phyloP scores from a whole-genome alignment of 1,140 invertebrate species.

The Epicauta chinensis region DNA sequence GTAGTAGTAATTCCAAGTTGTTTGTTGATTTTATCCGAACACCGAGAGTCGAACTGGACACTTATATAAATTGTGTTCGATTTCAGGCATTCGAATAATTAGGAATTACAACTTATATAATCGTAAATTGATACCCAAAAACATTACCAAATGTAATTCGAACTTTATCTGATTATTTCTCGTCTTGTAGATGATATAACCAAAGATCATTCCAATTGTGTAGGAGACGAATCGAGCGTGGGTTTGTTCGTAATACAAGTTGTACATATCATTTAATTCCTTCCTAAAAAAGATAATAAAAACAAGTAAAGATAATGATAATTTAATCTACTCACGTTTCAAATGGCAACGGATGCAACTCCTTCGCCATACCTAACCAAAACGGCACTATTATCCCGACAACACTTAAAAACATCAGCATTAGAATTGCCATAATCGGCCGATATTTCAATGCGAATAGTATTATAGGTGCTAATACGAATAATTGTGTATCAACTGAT shows the following conservation, averaged over 20 bases:
- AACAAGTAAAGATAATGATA: no score
- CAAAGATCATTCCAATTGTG: slow-evolving; percentile 12
- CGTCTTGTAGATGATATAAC: slow-evolving; percentile 5
- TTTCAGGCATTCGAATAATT: no score
- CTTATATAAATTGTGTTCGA: no score
- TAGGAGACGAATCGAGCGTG: slow-evolving; percentile 8
- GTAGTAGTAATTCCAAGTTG: not conserved
- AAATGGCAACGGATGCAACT: no score
- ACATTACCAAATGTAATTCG: not conserved
- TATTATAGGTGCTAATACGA: not conserved
- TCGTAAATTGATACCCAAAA: not conserved
- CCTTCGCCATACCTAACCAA: no score
- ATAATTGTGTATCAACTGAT: slow-evolving; percentile 2
- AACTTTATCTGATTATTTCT: slow-evolving; percentile 1
- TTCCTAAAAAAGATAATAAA: no score
- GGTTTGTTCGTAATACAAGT: slow-evolving; percentile 13
- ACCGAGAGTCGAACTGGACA: no score
- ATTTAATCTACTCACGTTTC: no score
- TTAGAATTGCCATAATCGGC: no score
- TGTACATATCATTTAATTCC: no score
- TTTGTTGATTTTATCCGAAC: not conserved
- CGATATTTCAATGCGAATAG: not conserved
- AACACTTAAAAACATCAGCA: no score
- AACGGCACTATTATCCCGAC: no score
- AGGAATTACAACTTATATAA: not conserved